phyloP scores from a whole-genome alignment of 2,113 vertebrate genomes.

The Pelodiscus sinensis region DNA sequence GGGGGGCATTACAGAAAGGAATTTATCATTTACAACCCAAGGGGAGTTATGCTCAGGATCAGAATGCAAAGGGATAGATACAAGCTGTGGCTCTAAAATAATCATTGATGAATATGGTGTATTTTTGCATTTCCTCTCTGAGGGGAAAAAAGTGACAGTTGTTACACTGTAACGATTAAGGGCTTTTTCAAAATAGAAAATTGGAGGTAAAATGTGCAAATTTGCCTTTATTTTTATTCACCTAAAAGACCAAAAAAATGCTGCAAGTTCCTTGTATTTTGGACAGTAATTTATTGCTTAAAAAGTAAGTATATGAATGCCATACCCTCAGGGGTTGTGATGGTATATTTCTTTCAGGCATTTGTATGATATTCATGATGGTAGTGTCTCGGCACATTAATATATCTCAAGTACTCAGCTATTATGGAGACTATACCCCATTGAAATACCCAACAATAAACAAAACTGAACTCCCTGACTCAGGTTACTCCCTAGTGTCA shows the following conservation, averaged over 20 bases:
- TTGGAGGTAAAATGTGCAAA: not conserved
- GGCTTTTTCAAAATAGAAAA: not conserved
- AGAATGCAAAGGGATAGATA: not conserved
- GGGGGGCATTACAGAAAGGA: rapidly evolving
- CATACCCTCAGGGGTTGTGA: not conserved
- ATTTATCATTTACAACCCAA: not conserved
- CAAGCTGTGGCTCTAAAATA: not conserved
- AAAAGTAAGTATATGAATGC: not conserved
- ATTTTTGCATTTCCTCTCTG: not conserved
- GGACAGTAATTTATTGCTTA: not conserved
- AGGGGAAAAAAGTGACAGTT: not conserved
- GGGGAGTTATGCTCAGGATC: not conserved
- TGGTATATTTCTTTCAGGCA: not conserved
- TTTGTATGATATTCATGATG: not conserved
- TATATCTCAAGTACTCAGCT: not conserved
- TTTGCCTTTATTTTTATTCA: not conserved
- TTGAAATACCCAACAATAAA: not conserved
- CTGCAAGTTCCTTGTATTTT: not conserved
- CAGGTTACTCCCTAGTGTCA: not conserved
- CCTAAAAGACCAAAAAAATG: not conserved
- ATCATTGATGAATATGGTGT: not conserved
- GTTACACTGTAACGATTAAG: not conserved
- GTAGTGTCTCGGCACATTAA: rapidly evolving
- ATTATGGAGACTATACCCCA: not conserved
- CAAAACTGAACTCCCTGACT: not conserved